Conservation (phyloP, 2,888 invertebrate species). For the Noctua comes region DNA sequence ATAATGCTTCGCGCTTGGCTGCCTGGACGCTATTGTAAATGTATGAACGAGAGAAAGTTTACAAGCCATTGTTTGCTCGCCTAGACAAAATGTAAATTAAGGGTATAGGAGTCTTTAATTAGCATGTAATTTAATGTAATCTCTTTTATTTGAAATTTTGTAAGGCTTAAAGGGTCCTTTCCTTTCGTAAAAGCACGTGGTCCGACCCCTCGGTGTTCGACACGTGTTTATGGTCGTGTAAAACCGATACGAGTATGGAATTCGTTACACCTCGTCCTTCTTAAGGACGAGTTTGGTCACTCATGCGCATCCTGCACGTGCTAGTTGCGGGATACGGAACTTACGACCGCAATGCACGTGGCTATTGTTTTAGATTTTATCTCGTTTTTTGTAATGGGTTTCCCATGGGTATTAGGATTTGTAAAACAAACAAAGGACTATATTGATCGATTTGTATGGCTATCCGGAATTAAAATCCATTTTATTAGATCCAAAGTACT, state of each 20-base stretch:
- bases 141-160: constrained; percentile 11
- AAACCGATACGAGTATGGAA: constrained; percentile 45
- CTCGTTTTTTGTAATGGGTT: constrained; percentile 21
- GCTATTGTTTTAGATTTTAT: constrained; percentile 55
- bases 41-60: constrained; percentile 65
- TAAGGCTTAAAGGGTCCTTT: constrained; percentile 9
- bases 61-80: constrained; percentile 68
- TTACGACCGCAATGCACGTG: constrained; percentile 44
- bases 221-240: constrained; percentile 46
- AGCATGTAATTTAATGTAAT: constrained; percentile 45
- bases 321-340: constrained; percentile 46
- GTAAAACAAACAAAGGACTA: constrained; percentile 3
- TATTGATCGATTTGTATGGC: not conserved
- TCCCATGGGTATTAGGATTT: constrained; percentile 10
- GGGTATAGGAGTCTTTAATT: constrained; percentile 58
- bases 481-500: not conserved
- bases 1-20: constrained; percentile 75
- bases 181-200: constrained; percentile 43
- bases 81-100: constrained; percentile 64
- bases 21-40: constrained; percentile 67
- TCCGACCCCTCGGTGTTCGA: constrained; percentile 9
- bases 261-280: constrained; percentile 54
- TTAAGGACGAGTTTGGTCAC: constrained; percentile 59
- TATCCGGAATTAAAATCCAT: not conserved
- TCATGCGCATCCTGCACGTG: constrained; percentile 67